Conservation (phyloP, 2,797 vertebrate genomes). For the Bryconaethiops microstoma region DNA sequence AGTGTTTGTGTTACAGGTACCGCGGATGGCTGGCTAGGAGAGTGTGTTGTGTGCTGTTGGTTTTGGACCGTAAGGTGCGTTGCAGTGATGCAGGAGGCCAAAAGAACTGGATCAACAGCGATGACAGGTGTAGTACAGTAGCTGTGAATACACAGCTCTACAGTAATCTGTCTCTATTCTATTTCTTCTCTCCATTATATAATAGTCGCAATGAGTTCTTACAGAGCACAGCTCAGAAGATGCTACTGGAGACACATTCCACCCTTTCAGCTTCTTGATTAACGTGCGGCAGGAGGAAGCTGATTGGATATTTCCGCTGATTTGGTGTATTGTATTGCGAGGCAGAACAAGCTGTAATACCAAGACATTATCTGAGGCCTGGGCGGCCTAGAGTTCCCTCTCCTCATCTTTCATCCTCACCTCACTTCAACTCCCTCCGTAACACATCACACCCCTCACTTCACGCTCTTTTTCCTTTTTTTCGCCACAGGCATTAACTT, state of each 20-base stretch:
- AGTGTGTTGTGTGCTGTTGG: slow-evolving; percentile 81
- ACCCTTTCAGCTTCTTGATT: not conserved
- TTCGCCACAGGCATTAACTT: slow-evolving; percentile 54
- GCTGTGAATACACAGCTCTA: not conserved
- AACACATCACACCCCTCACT: not conserved
- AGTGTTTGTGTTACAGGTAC: slow-evolving; percentile 74
- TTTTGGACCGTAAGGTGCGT: slow-evolving; percentile 75
- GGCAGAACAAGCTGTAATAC: not conserved
- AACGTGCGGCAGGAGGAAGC: not conserved
- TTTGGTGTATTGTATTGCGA: not conserved
- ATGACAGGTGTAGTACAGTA: slow-evolving; percentile 73
- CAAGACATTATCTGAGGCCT: not conserved
- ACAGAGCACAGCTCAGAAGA: not conserved
- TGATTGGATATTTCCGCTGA: slow-evolving; percentile 5
- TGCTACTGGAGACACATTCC: not conserved
- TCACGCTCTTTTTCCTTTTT: not conserved
- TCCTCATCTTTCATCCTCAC: slow-evolving; percentile 44
- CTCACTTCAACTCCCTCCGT: not conserved
- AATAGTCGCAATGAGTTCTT: not conserved
- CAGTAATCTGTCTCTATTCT: not conserved
- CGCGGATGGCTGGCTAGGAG: slow-evolving; percentile 92
- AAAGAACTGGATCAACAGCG: slow-evolving; percentile 71
- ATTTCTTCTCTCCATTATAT: not conserved
- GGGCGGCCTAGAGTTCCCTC: slow-evolving; percentile 29
- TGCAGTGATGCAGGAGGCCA: slow-evolving; percentile 64